These are phyloP conservation scores for Dendrolimus punctatus DNA, from an alignment of 1,140 invertebrate genomes.

Conservation along the genomic window DNA sequence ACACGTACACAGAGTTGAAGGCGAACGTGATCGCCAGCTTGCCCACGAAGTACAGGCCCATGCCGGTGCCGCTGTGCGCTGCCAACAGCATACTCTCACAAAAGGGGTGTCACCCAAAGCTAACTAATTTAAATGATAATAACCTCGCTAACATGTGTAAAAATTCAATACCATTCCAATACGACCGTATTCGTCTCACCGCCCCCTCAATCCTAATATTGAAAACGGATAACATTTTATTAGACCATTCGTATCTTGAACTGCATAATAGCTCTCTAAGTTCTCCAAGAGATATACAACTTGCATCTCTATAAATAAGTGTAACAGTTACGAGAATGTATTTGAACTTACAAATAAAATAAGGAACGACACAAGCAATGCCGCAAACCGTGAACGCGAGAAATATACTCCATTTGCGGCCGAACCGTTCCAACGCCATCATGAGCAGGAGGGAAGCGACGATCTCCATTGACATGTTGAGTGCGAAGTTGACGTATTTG, in stretches of 20 bases:
- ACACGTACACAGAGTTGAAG: conserved; percentile 80
- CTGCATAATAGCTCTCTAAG: too few species aligned
- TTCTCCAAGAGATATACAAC: too few species aligned
- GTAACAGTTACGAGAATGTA: not conserved
- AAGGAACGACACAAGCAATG: conserved; percentile 50
- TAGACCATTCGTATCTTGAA: too few species aligned
- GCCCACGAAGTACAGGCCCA: conserved; percentile 78
- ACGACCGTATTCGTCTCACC: too few species aligned
- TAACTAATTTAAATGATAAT: too few species aligned
- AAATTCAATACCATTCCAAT: too few species aligned
- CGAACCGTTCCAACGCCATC: conserved; percentile 76
- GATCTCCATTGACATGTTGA: conserved; percentile 80
- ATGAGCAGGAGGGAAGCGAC: conserved; percentile 80
- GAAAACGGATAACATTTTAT: too few species aligned
- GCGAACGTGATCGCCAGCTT: conserved; percentile 82
- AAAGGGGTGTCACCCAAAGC: too few species aligned
- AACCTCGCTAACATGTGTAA: too few species aligned
- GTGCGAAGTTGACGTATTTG: conserved; percentile 79
- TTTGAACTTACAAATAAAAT: conserved; percentile 45
- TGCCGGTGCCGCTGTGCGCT: conserved; percentile 37
- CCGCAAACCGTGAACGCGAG: conserved; percentile 76
- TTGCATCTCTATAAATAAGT: too few species aligned
- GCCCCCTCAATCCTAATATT: too few species aligned
- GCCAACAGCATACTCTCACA: not conserved
- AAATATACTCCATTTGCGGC: conserved; percentile 75